Conservation (phyloP, 2,113 vertebrate genomes). For the Protobothrops flavoviridis region DNA sequence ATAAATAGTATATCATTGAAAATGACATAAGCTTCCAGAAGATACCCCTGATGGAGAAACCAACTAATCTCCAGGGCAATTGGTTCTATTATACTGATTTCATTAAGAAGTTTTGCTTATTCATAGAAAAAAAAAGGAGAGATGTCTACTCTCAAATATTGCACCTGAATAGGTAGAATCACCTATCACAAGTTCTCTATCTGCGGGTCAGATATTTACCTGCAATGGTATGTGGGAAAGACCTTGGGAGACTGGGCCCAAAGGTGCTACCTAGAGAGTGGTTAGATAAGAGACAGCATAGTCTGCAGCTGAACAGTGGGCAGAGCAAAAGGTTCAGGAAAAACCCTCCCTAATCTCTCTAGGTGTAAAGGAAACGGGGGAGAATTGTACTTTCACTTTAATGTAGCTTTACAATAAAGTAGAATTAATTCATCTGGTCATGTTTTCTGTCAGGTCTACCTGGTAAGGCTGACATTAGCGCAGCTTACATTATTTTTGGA, state of each 20-base stretch:
- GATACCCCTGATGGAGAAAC: neutral
- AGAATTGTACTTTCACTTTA: neutral
- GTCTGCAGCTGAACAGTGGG: neutral
- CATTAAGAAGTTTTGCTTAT: neutral
- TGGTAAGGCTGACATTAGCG: neutral
- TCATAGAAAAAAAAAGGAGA: neutral
- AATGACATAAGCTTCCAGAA: neutral
- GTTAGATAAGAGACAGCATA: neutral
- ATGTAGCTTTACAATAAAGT: neutral
- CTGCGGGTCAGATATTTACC: neutral
- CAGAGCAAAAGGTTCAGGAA: neutral
- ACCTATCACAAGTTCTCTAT: neutral
- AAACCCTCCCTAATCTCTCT: neutral
- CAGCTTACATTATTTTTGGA: neutral
- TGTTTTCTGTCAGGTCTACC: neutral
- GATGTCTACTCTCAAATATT: neutral
- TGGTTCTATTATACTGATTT: neutral
- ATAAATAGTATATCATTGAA: neutral
- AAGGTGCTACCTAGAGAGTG: neutral
- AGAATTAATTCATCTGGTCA: neutral
- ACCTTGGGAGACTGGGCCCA: neutral
- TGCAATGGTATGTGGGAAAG: neutral
- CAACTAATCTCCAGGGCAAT: neutral
- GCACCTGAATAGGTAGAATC: neutral
- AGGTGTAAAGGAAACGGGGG: neutral